Evolutionary conservation across 2,888 invertebrate genomes (phyloP).

Genomic region (Chouioia cunea): DNA sequence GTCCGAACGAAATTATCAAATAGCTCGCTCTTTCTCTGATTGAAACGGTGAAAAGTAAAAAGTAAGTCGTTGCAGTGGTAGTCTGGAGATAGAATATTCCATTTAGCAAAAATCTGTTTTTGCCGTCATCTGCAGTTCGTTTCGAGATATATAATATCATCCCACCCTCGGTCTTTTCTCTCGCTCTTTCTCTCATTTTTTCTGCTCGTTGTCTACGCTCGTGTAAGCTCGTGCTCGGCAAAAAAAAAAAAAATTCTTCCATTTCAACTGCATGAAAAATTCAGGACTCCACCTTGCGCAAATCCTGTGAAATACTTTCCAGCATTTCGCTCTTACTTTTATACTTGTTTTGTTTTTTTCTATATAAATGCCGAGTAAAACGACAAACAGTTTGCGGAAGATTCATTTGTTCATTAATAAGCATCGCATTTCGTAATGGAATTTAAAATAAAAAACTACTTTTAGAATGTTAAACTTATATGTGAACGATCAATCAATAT

Average conservation of each 20-base stretch:
- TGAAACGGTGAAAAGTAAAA: no score
- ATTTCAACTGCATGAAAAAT: conserved; percentile 43
- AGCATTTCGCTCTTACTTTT: no score
- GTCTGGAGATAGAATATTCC: conserved; percentile 47
- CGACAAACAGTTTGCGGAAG: no score
- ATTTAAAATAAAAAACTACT: no score
- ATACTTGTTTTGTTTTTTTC: no score
- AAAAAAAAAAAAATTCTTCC: conserved; percentile 37
- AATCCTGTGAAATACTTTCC: conserved; percentile 40
- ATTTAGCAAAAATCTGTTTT: conserved; percentile 44
- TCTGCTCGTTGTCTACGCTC: background rate
- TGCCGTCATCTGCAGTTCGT: background rate
- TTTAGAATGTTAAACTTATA: no score
- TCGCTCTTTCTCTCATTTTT: conserved; percentile 5
- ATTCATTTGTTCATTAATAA: background rate
- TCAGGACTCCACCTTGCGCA: conserved; percentile 12
- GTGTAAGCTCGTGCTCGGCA: conserved; percentile 30
- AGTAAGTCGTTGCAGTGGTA: background rate
- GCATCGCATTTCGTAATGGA: background rate
- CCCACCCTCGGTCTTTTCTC: background rate
- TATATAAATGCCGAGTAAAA: no score
- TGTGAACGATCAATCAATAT: no score
- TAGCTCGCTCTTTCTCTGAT: no score
- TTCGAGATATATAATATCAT: background rate
- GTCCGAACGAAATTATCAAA: no score